phyloP scores from a whole-genome alignment of 2,797 vertebrate genomes.

The Aldrovandia affinis region DNA sequence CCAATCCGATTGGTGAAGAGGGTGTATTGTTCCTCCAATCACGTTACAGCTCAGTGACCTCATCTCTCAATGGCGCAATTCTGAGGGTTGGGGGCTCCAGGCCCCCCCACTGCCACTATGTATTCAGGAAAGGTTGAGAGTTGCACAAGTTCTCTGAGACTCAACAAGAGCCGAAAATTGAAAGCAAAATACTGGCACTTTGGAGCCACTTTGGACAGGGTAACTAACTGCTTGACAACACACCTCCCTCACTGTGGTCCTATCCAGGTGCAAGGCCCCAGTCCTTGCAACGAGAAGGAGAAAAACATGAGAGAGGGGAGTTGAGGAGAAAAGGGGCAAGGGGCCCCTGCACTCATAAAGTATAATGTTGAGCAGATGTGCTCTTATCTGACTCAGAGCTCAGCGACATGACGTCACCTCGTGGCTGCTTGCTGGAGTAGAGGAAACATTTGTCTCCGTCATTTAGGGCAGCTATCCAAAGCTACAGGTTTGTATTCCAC shows the following conservation, averaged over 20 bases:
- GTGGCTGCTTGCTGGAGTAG: background rate
- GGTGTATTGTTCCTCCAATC: background rate
- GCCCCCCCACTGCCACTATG: background rate
- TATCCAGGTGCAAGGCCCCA: background rate
- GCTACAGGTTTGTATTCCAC: background rate
- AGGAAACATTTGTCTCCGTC: slow-evolving; percentile 10
- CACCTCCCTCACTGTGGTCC: background rate
- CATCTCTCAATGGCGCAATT: too few species aligned
- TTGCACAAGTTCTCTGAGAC: background rate
- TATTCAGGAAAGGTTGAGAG: background rate
- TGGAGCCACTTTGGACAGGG: background rate
- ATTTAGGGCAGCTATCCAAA: background rate
- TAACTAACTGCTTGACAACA: background rate
- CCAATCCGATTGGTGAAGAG: background rate
- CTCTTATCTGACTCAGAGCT: slow-evolving; percentile 23
- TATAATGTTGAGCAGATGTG: slow-evolving; percentile 31
- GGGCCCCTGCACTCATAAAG: background rate
- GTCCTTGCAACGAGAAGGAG: background rate
- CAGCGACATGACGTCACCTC: slow-evolving; percentile 14
- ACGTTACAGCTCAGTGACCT: background rate
- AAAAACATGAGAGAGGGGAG: background rate
- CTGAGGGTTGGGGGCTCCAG: background rate
- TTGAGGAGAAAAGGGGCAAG: background rate
- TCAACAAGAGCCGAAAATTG: background rate
- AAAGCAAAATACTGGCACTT: background rate